Evolutionary conservation across 1,140 invertebrate genomes (phyloP).

Genomic region (Bombus turneri): DNA sequence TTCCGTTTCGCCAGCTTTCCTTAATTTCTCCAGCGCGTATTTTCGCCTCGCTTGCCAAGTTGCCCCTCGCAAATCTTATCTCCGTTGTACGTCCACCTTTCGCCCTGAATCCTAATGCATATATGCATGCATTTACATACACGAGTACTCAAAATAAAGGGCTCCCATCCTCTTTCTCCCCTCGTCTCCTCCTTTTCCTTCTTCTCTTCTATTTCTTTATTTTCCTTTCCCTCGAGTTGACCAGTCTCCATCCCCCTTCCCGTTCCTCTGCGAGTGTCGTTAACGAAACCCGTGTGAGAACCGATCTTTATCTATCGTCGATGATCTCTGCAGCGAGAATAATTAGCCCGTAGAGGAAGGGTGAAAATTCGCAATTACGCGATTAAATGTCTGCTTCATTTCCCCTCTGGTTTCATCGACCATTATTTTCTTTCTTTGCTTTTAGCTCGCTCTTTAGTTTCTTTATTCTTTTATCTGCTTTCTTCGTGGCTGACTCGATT

Average conservation of each 20-base stretch:
- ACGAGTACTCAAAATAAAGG: neutral
- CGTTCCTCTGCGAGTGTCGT: constrained; percentile 3
- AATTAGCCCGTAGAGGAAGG: constrained; percentile 36
- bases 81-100: constrained; percentile 33
- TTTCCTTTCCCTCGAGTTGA: neutral
- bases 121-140: constrained; percentile 19
- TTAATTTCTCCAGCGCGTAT: constrained; percentile 30
- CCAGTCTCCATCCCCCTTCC: neutral
- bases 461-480: too few species aligned
- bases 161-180: neutral
- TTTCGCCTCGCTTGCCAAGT: neutral
- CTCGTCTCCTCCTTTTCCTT: neutral
- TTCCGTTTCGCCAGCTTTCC: constrained; percentile 50
- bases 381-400: neutral
- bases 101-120: constrained; percentile 34
- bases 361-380: neutral
- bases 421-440: neutral
- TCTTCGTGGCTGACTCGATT: neutral
- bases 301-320: constrained; percentile 47
- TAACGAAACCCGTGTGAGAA: constrained; percentile 29
- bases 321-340: constrained; percentile 30
- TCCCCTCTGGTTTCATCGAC: neutral
- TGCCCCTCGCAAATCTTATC: constrained; percentile 23
- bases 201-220: neutral
- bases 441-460: neutral